Evolutionary conservation across 37 sponge, comb jelly and placozoan species (phyloP).

Genomic region (Petrosia ficiformis): DNA sequence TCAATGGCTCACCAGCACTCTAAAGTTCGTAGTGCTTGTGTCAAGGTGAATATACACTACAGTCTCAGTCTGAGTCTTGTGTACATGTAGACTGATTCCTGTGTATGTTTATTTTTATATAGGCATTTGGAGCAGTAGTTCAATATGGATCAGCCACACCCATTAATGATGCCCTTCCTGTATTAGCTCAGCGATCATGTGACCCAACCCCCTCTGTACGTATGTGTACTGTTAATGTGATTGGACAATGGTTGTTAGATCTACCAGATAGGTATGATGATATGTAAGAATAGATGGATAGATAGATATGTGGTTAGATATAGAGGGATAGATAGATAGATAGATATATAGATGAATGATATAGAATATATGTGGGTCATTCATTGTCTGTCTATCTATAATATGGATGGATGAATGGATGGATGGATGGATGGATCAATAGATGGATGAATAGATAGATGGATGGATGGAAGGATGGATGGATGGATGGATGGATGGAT

Average conservation of each 20-base stretch:
- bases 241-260: slow-evolving; percentile 78
- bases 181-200: slow-evolving; percentile 80
- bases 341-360: no score
- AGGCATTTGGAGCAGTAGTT: slow-evolving; percentile 60
- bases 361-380: no score
- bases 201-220: slow-evolving; percentile 79
- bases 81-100: background rate
- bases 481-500: no score
- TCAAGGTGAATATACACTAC: slow-evolving; percentile 54
- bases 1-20: slow-evolving; percentile 93
- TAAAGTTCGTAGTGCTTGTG: slow-evolving; percentile 75
- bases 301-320: no score
- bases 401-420: no score
- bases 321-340: no score
- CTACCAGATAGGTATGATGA: slow-evolving; percentile 69
- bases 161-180: slow-evolving; percentile 60
- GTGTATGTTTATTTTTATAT: background rate
- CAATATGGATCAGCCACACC: slow-evolving; percentile 54
- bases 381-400: no score
- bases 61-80: background rate
- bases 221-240: slow-evolving; percentile 39
- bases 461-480: no score
- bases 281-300: no score
- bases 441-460: no score
- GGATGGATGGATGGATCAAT: no score